Evolutionary conservation across 2,888 invertebrate species (phyloP).

Genomic region (Nymphalis urticae): DNA sequence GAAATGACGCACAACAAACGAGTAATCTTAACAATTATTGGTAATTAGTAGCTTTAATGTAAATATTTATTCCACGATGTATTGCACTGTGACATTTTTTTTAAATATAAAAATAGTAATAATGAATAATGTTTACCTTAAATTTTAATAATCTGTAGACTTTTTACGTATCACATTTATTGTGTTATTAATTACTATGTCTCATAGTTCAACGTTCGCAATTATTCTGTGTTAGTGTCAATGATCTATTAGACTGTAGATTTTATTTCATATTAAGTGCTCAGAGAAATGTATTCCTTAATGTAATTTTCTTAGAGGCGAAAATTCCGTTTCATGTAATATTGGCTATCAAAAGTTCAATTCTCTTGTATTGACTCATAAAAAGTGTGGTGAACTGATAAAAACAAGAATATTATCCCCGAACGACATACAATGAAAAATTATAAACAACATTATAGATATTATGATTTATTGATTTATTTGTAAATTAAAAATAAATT

Average conservation of each 20-base stretch:
- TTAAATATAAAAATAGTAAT: not conserved
- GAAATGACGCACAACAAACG: too few relatives aligned
- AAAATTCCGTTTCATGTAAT: constrained; percentile 1
- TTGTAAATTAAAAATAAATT: not conserved
- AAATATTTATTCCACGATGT: not conserved
- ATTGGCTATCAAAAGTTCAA: constrained; percentile 21
- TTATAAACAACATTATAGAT: constrained; percentile 16
- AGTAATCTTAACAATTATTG: too few relatives aligned
- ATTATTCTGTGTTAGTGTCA: not conserved
- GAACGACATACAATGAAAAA: not conserved
- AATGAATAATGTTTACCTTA: not conserved
- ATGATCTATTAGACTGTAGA: not conserved
- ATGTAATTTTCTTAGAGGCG: not conserved
- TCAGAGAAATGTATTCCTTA: not conserved
- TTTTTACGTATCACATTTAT: constrained; percentile 13
- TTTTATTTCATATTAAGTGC: not conserved
- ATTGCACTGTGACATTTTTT: not conserved
- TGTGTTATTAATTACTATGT: constrained; percentile 24
- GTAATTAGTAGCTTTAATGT: too few relatives aligned
- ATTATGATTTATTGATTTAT: constrained; percentile 21
- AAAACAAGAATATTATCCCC: not conserved
- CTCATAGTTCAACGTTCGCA: constrained; percentile 18
- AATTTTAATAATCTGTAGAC: not conserved
- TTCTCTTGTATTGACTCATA: constrained; percentile 15
- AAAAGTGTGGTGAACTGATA: constrained; percentile 12